A percentile compares a stretch with the other conserved stretches of the same genome.
Evolutionary conservation across 2,797 vertebrate genomes (phyloP).

Genomic region (Hipposideros larvatus): DNA sequence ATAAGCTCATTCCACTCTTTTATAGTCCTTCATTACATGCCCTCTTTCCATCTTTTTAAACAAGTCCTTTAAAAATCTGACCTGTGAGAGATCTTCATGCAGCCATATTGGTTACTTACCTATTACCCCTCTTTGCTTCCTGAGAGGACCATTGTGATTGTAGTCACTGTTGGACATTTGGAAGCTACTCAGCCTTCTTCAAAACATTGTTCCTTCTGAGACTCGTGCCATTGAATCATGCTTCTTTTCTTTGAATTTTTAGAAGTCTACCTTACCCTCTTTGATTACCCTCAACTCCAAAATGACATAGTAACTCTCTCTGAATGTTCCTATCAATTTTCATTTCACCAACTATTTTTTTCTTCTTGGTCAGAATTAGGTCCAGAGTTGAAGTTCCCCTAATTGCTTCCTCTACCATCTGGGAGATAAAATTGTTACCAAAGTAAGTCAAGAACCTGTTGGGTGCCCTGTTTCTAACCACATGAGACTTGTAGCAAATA

Average conservation of each 20-base stretch:
- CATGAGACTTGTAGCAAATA: constrained; percentile 70
- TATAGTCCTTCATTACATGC: constrained; percentile 44
- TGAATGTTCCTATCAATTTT: constrained; percentile 81
- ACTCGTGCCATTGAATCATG: constrained; percentile 65
- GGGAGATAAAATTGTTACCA: constrained; percentile 85
- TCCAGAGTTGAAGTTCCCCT: constrained; percentile 86
- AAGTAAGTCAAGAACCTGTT: constrained; percentile 82
- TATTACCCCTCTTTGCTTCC: constrained; percentile 36
- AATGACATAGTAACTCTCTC: constrained; percentile 76
- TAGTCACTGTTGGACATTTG: background rate
- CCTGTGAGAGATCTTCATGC: constrained; percentile 13
- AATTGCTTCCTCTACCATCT: constrained; percentile 86
- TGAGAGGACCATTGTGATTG: constrained; percentile 18
- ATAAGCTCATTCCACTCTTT: constrained; percentile 64
- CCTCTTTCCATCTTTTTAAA: constrained; percentile 63
- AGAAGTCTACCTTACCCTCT: constrained; percentile 62
- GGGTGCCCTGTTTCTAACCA: constrained; percentile 78
- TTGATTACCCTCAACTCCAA: constrained; percentile 39
- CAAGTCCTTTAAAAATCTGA: constrained; percentile 52
- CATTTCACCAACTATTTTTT: constrained; percentile 85
- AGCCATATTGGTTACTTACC: background rate
- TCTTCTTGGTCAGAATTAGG: constrained; percentile 86
- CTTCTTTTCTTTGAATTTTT: constrained; percentile 76
- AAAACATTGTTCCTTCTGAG: constrained; percentile 36
- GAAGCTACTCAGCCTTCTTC: constrained; percentile 55